Conservation (phyloP, 2,888 invertebrate species). For the Amaurobius ferox region DNA sequence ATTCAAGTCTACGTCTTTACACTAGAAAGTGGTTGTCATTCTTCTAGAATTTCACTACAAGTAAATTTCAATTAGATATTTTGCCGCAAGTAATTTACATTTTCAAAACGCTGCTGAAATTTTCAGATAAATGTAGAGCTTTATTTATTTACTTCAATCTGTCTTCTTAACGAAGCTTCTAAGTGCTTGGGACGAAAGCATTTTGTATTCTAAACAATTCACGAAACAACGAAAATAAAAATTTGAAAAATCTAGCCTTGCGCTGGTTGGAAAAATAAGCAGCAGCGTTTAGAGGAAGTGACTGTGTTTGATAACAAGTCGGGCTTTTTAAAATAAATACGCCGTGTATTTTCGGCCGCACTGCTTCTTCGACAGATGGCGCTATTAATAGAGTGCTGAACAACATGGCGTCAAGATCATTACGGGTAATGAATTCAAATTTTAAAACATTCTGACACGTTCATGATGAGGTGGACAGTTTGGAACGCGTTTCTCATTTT, state of each 20-base stretch:
- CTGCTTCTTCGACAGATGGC: slow-evolving; percentile 62
- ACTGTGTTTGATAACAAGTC: slow-evolving; percentile 69
- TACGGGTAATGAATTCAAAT: slow-evolving; percentile 49
- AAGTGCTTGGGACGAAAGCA: background rate
- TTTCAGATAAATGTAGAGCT: too few relatives aligned
- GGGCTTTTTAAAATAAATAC: slow-evolving; percentile 70
- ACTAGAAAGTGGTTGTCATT: too few relatives aligned
- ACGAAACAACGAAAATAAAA: background rate
- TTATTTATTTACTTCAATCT: background rate
- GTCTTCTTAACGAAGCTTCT: background rate
- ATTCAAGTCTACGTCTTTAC: too few relatives aligned
- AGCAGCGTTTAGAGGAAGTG: slow-evolving; percentile 63
- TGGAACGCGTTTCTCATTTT: background rate
- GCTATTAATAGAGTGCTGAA: slow-evolving; percentile 52
- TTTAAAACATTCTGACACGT: slow-evolving; percentile 49
- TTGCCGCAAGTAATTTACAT: too few relatives aligned
- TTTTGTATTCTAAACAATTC: slow-evolving; percentile 8
- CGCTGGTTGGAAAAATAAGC: slow-evolving; percentile 63
- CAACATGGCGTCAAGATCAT: slow-evolving; percentile 62
- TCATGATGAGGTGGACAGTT: slow-evolving; percentile 32
- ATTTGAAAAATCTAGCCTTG: slow-evolving; percentile 24
- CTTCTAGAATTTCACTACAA: too few relatives aligned
- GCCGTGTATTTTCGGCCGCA: slow-evolving; percentile 45
- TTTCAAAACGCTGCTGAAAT: too few relatives aligned
- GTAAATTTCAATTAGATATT: too few relatives aligned